Evolutionary conservation across 2,888 invertebrate species (phyloP), one percentile per base, ranked within the genome.

Genomic region (Cerastoderma edule): DNA sequence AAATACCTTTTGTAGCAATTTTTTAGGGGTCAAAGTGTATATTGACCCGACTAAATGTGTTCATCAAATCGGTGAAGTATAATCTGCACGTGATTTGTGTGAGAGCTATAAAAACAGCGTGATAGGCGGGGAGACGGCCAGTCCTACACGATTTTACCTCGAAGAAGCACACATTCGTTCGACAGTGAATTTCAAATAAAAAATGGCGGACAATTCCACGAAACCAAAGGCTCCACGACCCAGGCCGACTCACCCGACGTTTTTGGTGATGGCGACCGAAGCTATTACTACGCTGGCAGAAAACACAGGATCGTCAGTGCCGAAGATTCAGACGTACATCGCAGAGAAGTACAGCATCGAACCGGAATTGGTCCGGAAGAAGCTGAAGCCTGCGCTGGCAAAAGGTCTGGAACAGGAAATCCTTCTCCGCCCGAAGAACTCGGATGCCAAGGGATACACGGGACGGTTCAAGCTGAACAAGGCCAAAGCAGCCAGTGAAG

Each of bases 261-360:
- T 80, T 56, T 46, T 83, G 6, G 68, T 67, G 27, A 87, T 87
- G 87, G 85, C 83, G 2, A 75, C 78, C 22, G 85, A 85, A 35
- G 87, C 87, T 3, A 67, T 87, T 2, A 56, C 57, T 39, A 39
- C 77, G 3, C 50, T 82, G 19, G 78, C 70, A 19, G 86, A 86
- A 24, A 72, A 69, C 0, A 87, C 85, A 64, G 89, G 89, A 6
- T 84, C 84, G 0, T 80, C 88, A 5, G 84, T 87, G 24, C 80
- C 64, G 10, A 81, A 82, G 46, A 87, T 89, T 27, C 78, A 83
- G 64, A 78, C 74, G 19, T 89, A 73, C 69, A 87, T 89, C 50
- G 68, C 81, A 16, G 85, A 84, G 53, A 85, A 84, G 39, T 85
- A 88, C 76, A 83, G 72, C 6, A 68, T 85, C 5, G 87, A 86